Evolutionary conservation across 2,797 vertebrate species (phyloP).

Genomic region (Ambastaia sidthimunki): DNA sequence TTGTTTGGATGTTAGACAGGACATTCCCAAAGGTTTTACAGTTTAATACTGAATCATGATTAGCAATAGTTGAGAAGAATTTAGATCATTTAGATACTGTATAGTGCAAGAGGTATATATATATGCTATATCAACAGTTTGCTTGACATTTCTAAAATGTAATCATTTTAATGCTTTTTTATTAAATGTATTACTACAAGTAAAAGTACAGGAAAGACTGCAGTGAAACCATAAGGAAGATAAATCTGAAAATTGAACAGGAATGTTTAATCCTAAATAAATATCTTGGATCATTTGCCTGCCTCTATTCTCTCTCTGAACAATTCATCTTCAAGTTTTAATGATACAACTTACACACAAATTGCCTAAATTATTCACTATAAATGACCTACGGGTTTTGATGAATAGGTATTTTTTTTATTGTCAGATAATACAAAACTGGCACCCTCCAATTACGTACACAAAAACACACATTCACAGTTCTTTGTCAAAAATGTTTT

Average conservation of each 20-base stretch:
- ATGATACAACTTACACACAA: neutral
- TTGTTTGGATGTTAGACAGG: constrained; percentile 16
- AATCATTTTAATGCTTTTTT: constrained; percentile 40
- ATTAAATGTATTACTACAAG: constrained; percentile 2
- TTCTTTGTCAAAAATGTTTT: neutral
- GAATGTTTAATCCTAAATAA: constrained; percentile 35
- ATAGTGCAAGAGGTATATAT: constrained; percentile 5
- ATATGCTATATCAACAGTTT: constrained; percentile 4
- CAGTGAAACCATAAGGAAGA: constrained; percentile 7
- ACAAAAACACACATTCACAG: neutral
- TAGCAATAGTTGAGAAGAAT: neutral
- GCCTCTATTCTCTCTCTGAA: neutral
- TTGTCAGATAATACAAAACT: neutral
- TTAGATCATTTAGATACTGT: constrained; percentile 23
- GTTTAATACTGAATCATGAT: constrained; percentile 24
- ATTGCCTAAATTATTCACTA: neutral
- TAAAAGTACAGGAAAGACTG: neutral
- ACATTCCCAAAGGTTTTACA: constrained; percentile 31
- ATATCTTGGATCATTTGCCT: constrained; percentile 2
- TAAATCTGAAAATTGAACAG: neutral
- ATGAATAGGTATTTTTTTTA: neutral
- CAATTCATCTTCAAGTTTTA: neutral
- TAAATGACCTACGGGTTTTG: neutral
- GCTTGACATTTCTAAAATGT: neutral
- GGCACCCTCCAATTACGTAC: neutral